Evolutionary conservation across 2,797 vertebrate species (phyloP).

Genomic region (Liasis olivaceus): DNA sequence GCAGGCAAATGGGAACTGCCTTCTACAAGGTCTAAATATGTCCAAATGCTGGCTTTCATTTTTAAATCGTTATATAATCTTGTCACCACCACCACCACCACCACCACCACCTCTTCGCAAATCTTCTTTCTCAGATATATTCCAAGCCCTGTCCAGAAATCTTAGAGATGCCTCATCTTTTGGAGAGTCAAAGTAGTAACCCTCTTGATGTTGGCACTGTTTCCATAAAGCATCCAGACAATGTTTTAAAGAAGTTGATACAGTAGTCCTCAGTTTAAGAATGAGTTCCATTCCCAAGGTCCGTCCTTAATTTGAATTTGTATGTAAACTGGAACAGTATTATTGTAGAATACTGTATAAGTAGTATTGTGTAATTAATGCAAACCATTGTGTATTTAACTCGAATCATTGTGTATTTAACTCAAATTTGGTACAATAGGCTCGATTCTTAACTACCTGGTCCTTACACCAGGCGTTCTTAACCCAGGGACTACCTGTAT

Average conservation of each 20-base stretch:
- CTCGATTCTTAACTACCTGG: no score
- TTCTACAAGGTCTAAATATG: background rate
- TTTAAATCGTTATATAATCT: background rate
- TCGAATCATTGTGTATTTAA: no score
- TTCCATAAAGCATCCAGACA: background rate
- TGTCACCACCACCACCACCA: rapidly evolving
- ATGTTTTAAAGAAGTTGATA: background rate
- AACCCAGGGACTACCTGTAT: background rate
- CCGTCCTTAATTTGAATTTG: no score
- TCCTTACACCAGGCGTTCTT: no score
- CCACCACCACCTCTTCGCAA: background rate
- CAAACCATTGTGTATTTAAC: no score
- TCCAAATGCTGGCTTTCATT: background rate
- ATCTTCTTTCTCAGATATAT: background rate
- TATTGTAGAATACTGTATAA: no score
- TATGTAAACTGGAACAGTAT: no score
- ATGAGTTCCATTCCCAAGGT: no score
- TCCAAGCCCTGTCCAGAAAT: background rate
- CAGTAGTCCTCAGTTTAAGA: no score
- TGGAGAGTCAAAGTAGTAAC: background rate
- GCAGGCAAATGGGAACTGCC: background rate
- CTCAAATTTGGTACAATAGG: no score
- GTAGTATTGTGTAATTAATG: no score
- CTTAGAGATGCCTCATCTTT: background rate
- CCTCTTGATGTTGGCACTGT: background rate